Evolutionary conservation across 2,797 vertebrate species (phyloP).

Genomic region (Sebastes minor): DNA sequence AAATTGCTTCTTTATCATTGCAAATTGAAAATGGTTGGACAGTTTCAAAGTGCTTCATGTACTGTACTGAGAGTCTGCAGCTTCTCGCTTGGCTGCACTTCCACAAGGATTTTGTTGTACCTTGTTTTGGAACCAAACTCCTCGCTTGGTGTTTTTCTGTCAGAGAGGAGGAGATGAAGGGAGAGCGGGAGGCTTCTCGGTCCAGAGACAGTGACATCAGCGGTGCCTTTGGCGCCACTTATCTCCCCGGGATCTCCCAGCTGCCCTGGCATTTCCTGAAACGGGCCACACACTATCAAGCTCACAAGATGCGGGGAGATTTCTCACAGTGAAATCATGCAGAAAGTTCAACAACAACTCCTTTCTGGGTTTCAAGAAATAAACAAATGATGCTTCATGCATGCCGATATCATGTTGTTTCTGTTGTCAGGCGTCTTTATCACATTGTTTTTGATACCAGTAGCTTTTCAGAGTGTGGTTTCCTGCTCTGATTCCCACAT

Average conservation of each 20-base stretch:
- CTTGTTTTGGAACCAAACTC: slow-evolving; percentile 47
- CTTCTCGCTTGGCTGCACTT: slow-evolving; percentile 2
- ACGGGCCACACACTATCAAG: slow-evolving; percentile 30
- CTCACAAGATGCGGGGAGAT: slow-evolving; percentile 1
- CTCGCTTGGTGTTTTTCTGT: slow-evolving; percentile 36
- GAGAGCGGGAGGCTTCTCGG: slow-evolving; percentile 9
- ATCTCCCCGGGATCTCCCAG: slow-evolving; percentile 81
- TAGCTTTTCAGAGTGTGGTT: neutral
- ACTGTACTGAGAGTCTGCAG: neutral
- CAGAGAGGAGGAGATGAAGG: neutral
- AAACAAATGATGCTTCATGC: neutral
- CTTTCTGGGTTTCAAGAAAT: neutral
- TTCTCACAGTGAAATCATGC: neutral
- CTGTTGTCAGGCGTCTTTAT: neutral
- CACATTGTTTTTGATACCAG: neutral
- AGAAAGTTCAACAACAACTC: neutral
- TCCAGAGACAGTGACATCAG: slow-evolving; percentile 66
- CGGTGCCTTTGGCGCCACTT: slow-evolving; percentile 77
- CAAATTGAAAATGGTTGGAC: neutral
- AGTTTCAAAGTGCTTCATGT: neutral
- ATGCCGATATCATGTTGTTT: neutral
- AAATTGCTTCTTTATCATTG: neutral
- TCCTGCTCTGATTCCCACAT: neutral
- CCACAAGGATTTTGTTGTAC: slow-evolving; percentile 13
- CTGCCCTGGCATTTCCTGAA: slow-evolving; percentile 80